These are phyloP conservation scores for Hypomesus transpacificus DNA, from an alignment of 2,113 vertebrate genomes.

Conservation along the genomic window DNA sequence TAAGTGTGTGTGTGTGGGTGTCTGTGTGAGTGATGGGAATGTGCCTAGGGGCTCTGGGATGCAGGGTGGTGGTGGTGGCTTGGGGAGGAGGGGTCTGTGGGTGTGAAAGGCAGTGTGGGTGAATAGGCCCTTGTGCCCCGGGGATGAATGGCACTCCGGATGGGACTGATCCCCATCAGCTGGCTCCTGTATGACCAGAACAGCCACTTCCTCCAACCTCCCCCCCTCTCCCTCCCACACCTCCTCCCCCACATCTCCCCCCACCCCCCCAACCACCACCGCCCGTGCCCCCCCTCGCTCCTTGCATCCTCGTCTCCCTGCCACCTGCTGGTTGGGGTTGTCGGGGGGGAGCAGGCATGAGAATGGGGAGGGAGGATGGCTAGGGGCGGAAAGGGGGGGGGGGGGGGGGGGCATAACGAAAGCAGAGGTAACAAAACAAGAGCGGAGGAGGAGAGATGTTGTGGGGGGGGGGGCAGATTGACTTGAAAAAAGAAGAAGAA, in stretches of 20 bases:
- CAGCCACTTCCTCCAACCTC: constrained; percentile 56
- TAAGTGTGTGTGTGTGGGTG: background rate
- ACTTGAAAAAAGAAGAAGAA: background rate
- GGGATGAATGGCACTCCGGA: constrained; percentile 67
- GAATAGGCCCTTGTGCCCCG: constrained; percentile 65
- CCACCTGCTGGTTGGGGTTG: too few species aligned
- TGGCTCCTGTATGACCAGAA: constrained; percentile 51
- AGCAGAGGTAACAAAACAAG: background rate
- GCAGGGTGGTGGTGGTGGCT: too few species aligned
- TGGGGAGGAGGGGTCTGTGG: constrained; percentile 17
- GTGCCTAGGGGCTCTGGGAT: constrained; percentile 20
- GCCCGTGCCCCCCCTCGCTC: background rate
- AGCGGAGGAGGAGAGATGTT: constrained; percentile 9
- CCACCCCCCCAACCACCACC: background rate
- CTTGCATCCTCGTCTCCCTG: too few species aligned
- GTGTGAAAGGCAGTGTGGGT: constrained; percentile 55
- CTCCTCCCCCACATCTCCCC: constrained; percentile 49
- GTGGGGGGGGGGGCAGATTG: too few species aligned
- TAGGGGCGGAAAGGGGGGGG: constrained; percentile 13
- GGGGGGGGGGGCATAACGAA: constrained; percentile 30
- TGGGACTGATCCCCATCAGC: constrained; percentile 63
- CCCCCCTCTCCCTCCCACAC: constrained; percentile 32
- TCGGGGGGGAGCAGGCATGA: background rate
- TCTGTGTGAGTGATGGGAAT: constrained; percentile 32
- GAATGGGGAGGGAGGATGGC: background rate